phyloP scores from a whole-genome alignment of 2,888 invertebrate genomes.

The Pomacea canaliculata region DNA sequence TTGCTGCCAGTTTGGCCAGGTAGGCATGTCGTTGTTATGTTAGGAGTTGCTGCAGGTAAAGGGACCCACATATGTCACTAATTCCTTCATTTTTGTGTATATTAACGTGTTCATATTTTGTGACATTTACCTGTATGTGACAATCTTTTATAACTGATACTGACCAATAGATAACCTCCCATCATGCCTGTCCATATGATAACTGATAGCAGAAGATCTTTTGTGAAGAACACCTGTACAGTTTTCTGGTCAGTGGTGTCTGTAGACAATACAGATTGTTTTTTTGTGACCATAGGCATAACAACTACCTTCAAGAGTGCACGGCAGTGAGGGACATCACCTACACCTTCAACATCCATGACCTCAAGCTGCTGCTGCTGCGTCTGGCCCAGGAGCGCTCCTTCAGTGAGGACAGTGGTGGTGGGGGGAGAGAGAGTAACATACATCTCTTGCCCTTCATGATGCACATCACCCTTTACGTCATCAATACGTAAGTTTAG shows the following conservation, averaged over 20 bases:
- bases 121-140: too few relatives aligned
- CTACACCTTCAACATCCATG: constrained; percentile 83
- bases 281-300: constrained; percentile 71
- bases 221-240: too few relatives aligned
- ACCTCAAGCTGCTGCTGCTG: constrained; percentile 88
- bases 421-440: constrained; percentile 93
- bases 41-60: background rate
- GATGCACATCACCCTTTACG: constrained; percentile 91
- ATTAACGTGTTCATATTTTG: background rate
- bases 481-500: constrained; percentile 75
- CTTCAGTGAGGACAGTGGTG: constrained; percentile 96
- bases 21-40: constrained; percentile 71
- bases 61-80: too few relatives aligned
- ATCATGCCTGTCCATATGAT: too few relatives aligned
- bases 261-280: too few relatives aligned
- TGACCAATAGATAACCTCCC: too few relatives aligned
- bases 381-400: constrained; percentile 94
- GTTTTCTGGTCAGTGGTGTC: too few relatives aligned
- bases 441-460: constrained; percentile 96
- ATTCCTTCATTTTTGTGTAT: background rate
- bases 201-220: too few relatives aligned
- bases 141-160: too few relatives aligned
- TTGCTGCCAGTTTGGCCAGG: constrained; percentile 92
- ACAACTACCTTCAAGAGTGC: constrained; percentile 71
- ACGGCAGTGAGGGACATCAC: constrained; percentile 71